Percentiles rank a stretch among this genome's conserved stretches.
Conservation (phyloP, 2,888 invertebrate genomes). For the Balanococcus diminutus region DNA sequence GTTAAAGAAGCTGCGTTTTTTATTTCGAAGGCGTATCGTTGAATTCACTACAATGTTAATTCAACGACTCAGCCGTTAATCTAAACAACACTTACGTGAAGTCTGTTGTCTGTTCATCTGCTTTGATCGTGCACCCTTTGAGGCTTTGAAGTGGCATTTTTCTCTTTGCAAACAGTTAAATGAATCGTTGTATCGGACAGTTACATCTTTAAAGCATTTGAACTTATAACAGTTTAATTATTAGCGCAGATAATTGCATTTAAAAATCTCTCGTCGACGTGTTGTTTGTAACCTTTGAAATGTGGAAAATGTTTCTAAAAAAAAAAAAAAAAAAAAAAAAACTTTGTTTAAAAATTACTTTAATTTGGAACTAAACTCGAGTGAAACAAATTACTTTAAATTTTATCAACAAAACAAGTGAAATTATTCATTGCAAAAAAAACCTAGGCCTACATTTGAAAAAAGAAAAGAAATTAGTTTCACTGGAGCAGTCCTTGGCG, state of each 20-base stretch:
- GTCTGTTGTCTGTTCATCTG: neutral
- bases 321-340: neutral
- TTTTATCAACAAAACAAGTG: no score
- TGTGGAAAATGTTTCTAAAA: neutral
- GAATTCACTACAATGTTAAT: neutral
- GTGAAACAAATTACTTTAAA: neutral
- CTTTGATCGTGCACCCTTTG: neutral
- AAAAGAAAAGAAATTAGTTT: neutral
- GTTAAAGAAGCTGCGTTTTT: neutral
- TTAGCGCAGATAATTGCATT: neutral
- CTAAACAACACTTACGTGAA: neutral
- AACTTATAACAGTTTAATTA: neutral
- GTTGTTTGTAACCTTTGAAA: neutral
- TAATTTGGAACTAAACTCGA: neutral
- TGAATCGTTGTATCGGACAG: constrained; percentile 6
- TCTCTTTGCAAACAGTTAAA: neutral
- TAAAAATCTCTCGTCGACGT: neutral
- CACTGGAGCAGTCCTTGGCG: neutral
- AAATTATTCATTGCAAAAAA: neutral
- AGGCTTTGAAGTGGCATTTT: neutral
- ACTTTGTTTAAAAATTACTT: neutral
- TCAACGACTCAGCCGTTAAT: neutral
- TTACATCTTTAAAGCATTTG: neutral
- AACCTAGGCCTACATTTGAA: neutral
- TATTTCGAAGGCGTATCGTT: neutral